phyloP scores from a whole-genome alignment of 2,113 vertebrate species.

The Aegotheles bennettii region DNA sequence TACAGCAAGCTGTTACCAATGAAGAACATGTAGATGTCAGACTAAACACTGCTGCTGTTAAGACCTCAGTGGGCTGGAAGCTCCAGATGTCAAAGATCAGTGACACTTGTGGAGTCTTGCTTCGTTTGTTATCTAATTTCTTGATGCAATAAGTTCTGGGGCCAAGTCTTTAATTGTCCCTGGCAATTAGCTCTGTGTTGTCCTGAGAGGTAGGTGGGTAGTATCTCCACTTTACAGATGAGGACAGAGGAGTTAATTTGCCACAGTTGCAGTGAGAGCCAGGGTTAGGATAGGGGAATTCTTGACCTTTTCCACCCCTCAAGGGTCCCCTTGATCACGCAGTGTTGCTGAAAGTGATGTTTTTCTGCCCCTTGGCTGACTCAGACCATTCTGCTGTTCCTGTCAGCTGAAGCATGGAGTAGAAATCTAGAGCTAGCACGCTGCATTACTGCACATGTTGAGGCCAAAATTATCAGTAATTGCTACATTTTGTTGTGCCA shows the following conservation, averaged over 20 bases:
- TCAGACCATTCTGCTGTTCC: background rate
- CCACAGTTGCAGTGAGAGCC: background rate
- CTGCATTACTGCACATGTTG: background rate
- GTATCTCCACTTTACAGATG: background rate
- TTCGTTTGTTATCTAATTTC: background rate
- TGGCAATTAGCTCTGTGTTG: background rate
- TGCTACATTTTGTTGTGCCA: background rate
- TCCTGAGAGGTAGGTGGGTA: background rate
- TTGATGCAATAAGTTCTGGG: background rate
- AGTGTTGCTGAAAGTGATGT: slow-evolving; percentile 17
- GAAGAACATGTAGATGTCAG: background rate
- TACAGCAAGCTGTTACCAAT: background rate
- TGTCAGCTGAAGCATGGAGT: background rate
- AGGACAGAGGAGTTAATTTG: slow-evolving; percentile 37
- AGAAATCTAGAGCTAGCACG: background rate
- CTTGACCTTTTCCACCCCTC: slow-evolving; percentile 48
- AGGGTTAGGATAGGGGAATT: background rate
- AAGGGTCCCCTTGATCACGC: slow-evolving; percentile 12
- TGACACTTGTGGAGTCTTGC: background rate
- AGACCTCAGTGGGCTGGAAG: background rate
- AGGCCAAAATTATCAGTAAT: slow-evolving; percentile 5
- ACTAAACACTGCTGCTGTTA: background rate
- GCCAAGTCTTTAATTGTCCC: background rate
- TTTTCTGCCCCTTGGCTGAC: slow-evolving; percentile 56
- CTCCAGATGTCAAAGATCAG: slow-evolving; percentile 25